phyloP scores from a whole-genome alignment of 2,888 invertebrate species.

The Drosophila conformis region DNA sequence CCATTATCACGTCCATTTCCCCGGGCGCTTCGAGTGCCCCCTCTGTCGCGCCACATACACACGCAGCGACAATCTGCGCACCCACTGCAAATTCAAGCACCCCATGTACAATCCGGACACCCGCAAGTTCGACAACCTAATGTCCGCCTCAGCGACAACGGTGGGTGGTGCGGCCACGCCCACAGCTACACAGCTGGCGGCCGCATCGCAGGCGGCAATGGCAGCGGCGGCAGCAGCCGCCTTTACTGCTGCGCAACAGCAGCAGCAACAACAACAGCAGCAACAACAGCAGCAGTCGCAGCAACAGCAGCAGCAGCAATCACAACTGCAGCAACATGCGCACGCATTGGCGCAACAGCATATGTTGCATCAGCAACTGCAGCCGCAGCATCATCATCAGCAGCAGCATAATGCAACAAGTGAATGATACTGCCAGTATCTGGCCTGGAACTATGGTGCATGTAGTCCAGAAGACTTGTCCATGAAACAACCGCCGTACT shows the following conservation, averaged over 20 bases:
- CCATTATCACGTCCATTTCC: slow-evolving; percentile 97
- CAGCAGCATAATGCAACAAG: slow-evolving; percentile 83
- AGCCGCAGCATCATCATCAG: slow-evolving; percentile 82
- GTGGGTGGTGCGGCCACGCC: slow-evolving; percentile 86
- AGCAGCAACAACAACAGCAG: slow-evolving; percentile 76
- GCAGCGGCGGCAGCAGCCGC: slow-evolving; percentile 85
- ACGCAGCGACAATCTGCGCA: slow-evolving; percentile 96
- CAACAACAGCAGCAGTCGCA: slow-evolving; percentile 77
- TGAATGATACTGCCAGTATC: slow-evolving; percentile 84
- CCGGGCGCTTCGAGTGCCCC: slow-evolving; percentile 96
- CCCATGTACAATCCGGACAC: slow-evolving; percentile 94
- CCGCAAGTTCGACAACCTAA: slow-evolving; percentile 92
- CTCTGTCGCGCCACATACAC: slow-evolving; percentile 96
- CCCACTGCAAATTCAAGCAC: slow-evolving; percentile 97
- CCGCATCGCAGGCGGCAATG: slow-evolving; percentile 85
- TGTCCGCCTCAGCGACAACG: slow-evolving; percentile 86
- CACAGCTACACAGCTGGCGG: slow-evolving; percentile 86
- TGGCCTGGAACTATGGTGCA: slow-evolving; percentile 84
- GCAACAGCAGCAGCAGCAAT: slow-evolving; percentile 68
- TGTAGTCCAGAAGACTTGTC: slow-evolving; percentile 80
- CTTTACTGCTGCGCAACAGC: slow-evolving; percentile 81
- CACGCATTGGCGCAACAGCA: slow-evolving; percentile 71
- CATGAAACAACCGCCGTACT: slow-evolving; percentile 62
- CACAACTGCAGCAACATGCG: slow-evolving; percentile 75
- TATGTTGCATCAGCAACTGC: slow-evolving; percentile 71